These are phyloP conservation scores for Sceloporus undulatus DNA, from an alignment of 2,113 vertebrate species.

Conservation along the genomic window DNA sequence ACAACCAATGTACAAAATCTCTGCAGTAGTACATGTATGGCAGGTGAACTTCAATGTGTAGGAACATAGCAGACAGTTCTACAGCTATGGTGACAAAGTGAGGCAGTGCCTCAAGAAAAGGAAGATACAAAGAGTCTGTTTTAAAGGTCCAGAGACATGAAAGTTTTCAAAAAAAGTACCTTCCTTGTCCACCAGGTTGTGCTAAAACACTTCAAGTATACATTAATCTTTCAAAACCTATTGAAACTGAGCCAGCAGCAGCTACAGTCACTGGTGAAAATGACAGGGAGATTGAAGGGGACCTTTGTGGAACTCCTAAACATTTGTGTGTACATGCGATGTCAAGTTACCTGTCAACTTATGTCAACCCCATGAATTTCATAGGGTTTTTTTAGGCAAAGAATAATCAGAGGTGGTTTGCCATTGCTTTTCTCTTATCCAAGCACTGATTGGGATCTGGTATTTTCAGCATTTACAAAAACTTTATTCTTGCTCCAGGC, in stretches of 20 bases:
- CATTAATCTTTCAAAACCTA: accelerated
- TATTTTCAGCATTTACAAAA: no score
- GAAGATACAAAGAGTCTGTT: neutral
- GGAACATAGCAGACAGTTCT: neutral
- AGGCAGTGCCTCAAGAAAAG: neutral
- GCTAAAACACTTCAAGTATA: constrained; percentile 64
- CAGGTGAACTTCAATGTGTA: neutral
- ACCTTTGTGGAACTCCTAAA: neutral
- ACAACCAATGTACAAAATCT: no score
- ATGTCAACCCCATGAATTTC: no score
- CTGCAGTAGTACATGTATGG: no score
- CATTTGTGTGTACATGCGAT: neutral
- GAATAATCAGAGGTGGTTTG: no score
- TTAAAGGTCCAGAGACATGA: accelerated
- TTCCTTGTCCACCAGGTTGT: constrained; percentile 69
- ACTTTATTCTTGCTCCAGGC: neutral
- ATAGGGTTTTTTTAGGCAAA: no score
- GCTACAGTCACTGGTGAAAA: neutral
- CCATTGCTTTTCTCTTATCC: neutral
- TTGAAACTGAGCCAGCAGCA: neutral
- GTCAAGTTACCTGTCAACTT: no score
- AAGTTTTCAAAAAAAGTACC: neutral
- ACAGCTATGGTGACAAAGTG: neutral
- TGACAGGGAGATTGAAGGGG: neutral
- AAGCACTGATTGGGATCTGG: neutral